phyloP scores from a whole-genome alignment of 1,140 invertebrate genomes.

The Eciton burchellii region DNA sequence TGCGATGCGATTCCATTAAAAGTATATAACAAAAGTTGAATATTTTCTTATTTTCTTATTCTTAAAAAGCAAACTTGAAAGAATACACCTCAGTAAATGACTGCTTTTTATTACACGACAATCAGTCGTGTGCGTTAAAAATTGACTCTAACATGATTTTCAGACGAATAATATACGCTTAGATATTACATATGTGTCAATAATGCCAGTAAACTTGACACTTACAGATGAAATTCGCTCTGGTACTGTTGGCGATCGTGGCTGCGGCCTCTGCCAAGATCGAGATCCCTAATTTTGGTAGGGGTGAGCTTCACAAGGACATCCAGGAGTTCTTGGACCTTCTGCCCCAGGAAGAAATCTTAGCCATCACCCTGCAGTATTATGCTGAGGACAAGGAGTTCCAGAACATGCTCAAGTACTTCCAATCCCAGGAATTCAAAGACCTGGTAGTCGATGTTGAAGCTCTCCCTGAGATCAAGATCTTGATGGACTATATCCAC shows the following conservation, averaged over 20 bases:
- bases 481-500: conserved; percentile 64
- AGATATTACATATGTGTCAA: not conserved
- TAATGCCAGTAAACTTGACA: not conserved
- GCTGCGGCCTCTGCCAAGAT: conserved; percentile 27
- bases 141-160: no score
- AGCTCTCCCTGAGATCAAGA: conserved; percentile 44
- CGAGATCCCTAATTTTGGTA: conserved; percentile 45
- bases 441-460: conserved; percentile 53
- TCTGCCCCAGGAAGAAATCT: not conserved
- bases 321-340: conserved; percentile 55
- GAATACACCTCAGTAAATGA: no score
- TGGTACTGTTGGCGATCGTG: conserved; percentile 34
- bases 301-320: conserved; percentile 42
- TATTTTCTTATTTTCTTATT: no score
- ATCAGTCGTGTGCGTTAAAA: no score
- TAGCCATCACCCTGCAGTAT: conserved; percentile 35
- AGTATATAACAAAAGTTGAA: no score
- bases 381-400: conserved; percentile 32
- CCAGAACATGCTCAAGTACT: conserved; percentile 19
- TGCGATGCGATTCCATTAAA: no score
- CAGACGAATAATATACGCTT: no score
- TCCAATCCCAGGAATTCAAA: conserved; percentile 34
- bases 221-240: conserved; percentile 64
- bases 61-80: no score
- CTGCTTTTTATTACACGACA: no score